Evolutionary conservation across 2,888 invertebrate genomes (phyloP).

Genomic region (Cephus pygmeus): DNA sequence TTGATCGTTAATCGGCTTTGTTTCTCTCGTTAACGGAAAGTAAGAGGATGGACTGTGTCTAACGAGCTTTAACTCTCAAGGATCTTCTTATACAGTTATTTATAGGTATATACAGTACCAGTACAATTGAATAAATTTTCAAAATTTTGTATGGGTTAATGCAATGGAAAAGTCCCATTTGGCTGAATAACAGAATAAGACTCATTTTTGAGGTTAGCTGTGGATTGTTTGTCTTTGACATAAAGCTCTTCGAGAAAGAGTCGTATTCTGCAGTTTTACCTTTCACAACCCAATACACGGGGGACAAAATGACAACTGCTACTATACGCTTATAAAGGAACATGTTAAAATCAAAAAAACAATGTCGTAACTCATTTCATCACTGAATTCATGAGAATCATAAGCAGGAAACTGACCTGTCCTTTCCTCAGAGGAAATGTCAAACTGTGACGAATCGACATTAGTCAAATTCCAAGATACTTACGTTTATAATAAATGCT

Average conservation of each 20-base stretch:
- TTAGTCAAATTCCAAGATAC: neutral
- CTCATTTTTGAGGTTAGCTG: too few relatives aligned
- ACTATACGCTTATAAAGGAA: neutral
- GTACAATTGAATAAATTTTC: neutral
- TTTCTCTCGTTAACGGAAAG: slow-evolving; percentile 4
- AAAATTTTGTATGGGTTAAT: neutral
- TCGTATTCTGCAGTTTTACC: too few relatives aligned
- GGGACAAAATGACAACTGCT: neutral
- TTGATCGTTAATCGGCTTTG: neutral
- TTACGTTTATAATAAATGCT: neutral
- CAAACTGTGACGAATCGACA: neutral
- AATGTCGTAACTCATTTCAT: neutral
- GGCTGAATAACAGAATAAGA: too few relatives aligned
- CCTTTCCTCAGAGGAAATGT: neutral
- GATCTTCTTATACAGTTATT: neutral
- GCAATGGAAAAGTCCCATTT: neutral
- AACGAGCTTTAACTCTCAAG: neutral
- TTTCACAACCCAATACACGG: neutral
- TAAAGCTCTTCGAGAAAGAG: too few relatives aligned
- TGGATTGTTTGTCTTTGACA: too few relatives aligned
- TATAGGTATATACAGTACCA: neutral
- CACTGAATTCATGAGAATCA: neutral
- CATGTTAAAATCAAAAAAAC: neutral
- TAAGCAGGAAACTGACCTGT: neutral
- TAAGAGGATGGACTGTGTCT: neutral